Conservation (phyloP, 1,140 invertebrate species). For the Macrostomum lignano region DNA sequence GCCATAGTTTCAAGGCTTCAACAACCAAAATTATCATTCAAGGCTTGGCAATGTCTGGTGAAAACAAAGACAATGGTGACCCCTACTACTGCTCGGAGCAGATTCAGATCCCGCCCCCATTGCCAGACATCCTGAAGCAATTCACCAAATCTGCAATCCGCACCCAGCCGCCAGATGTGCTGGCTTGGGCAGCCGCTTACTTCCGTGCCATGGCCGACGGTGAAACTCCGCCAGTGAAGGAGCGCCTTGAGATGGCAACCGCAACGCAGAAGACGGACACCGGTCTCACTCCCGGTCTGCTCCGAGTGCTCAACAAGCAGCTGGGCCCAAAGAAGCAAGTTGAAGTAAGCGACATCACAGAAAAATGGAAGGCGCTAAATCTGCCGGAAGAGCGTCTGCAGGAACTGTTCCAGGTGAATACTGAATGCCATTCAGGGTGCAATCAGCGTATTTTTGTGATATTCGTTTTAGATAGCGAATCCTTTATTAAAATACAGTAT, state of each 20-base stretch:
- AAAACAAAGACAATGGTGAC: too few species aligned
- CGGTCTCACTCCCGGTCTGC: slow-evolving; percentile 43
- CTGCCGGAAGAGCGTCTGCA: slow-evolving; percentile 33
- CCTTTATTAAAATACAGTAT: too few species aligned
- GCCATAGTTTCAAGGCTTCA: too few species aligned
- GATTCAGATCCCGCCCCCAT: slow-evolving; percentile 42
- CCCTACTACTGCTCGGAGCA: slow-evolving; percentile 25
- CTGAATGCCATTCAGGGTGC: too few species aligned
- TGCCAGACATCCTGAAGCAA: slow-evolving; percentile 48
- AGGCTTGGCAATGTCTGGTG: too few species aligned
- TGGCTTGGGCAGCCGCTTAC: slow-evolving; percentile 44
- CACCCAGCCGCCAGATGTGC: slow-evolving; percentile 51
- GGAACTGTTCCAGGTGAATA: too few species aligned
- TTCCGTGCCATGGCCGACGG: slow-evolving; percentile 26
- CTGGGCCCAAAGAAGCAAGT: too few species aligned
- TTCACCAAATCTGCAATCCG: slow-evolving; percentile 61
- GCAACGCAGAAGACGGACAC: slow-evolving; percentile 28
- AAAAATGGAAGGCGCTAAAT: slow-evolving; percentile 38
- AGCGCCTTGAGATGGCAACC: slow-evolving; percentile 31
- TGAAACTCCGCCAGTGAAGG: slow-evolving; percentile 36
- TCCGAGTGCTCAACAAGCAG: slow-evolving; percentile 43
- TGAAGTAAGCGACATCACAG: slow-evolving; percentile 28
- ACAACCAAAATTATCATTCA: too few species aligned
- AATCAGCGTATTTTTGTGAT: too few species aligned
- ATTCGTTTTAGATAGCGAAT: too few species aligned